Evolutionary conservation across 2,797 vertebrate species (phyloP).

Genomic region (Thunnus albacares): DNA sequence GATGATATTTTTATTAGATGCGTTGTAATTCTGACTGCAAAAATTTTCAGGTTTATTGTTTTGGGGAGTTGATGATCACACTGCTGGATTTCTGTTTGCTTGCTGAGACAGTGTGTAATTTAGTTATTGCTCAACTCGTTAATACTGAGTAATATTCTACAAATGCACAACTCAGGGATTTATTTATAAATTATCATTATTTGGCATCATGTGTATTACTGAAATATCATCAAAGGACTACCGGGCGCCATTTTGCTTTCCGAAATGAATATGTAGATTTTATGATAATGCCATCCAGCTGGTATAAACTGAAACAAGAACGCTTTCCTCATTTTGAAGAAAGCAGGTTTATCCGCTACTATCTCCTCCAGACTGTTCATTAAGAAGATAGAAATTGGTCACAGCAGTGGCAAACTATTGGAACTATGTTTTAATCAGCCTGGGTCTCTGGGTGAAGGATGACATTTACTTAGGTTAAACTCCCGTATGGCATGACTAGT

Average conservation of each 20-base stretch:
- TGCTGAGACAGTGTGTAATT: slow-evolving; percentile 17
- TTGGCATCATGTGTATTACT: neutral
- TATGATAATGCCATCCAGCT: neutral
- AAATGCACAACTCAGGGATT: neutral
- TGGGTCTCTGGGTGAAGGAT: slow-evolving; percentile 37
- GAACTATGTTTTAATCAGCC: slow-evolving; percentile 45
- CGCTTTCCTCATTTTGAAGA: neutral
- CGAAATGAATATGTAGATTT: neutral
- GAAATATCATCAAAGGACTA: neutral
- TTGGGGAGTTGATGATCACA: slow-evolving; percentile 11
- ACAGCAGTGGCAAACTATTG: slow-evolving; percentile 22
- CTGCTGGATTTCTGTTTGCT: slow-evolving; percentile 27
- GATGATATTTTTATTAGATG: slow-evolving; percentile 17
- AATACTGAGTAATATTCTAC: slow-evolving; percentile 21
- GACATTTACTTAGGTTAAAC: slow-evolving; percentile 61
- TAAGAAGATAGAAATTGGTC: slow-evolving; percentile 25
- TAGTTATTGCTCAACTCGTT: slow-evolving; percentile 12
- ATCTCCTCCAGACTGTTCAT: slow-evolving; percentile 25
- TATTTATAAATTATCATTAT: neutral
- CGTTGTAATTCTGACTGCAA: slow-evolving; percentile 12
- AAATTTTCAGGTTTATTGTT: slow-evolving; percentile 23
- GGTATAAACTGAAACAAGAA: neutral
- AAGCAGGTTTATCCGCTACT: neutral
- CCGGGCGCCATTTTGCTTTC: neutral
- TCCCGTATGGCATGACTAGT: slow-evolving; percentile 27